phyloP scores from a whole-genome alignment of 2,888 invertebrate species.

The Leptothorax acervorum region DNA sequence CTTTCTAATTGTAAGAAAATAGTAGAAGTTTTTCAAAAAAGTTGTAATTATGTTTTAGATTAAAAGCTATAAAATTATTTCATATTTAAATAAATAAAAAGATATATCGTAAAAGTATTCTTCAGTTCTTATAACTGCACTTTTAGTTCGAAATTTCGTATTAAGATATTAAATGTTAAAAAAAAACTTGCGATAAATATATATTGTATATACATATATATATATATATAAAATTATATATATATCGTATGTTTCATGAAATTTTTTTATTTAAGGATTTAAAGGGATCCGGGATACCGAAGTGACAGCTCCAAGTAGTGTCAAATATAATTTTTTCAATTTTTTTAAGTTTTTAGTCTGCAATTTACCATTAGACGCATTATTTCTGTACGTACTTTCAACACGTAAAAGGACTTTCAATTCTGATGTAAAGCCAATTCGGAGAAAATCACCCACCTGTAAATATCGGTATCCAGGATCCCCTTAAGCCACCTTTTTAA shows the following conservation, averaged over 20 bases:
- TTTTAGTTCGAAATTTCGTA: not conserved
- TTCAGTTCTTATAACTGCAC: not conserved
- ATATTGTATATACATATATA: too few relatives aligned
- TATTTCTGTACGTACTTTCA: too few relatives aligned
- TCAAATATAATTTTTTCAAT: too few relatives aligned
- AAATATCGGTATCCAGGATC: too few relatives aligned
- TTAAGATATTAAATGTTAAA: not conserved
- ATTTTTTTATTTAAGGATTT: not conserved
- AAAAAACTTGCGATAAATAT: not conserved
- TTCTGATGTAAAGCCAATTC: too few relatives aligned
- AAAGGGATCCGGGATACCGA: too few relatives aligned
- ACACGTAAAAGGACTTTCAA: too few relatives aligned
- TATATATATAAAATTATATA: too few relatives aligned
- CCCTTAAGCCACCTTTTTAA: not conserved
- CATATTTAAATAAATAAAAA: not conserved
- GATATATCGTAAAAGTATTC: not conserved
- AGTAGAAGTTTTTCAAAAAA: not conserved
- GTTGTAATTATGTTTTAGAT: not conserved
- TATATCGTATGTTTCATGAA: not conserved
- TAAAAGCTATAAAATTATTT: constrained; percentile 6
- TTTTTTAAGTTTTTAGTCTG: too few relatives aligned
- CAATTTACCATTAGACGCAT: too few relatives aligned
- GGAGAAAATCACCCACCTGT: too few relatives aligned
- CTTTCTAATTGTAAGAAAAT: not conserved
- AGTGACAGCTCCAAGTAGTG: too few relatives aligned